Base-by-base conservation (phyloP, 2,888 invertebrate species). In the Tromatobia lineatoria region DNA sequence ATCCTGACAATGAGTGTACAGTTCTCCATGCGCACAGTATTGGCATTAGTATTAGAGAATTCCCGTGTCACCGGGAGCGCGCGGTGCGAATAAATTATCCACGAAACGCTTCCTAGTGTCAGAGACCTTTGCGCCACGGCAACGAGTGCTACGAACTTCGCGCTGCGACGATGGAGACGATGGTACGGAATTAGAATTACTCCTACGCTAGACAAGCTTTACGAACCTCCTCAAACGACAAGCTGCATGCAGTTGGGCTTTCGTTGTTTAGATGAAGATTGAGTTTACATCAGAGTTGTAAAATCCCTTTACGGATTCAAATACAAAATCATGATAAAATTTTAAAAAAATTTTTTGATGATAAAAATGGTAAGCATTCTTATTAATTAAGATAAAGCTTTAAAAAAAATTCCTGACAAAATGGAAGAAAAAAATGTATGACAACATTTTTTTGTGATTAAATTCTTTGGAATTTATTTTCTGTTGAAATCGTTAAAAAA, bases 1-100 rank as follows among this genome's bases (percentile, higher is more conserved):
- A 77, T 83, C 73, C 69, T 54, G 54, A 54, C 54, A 54, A 57
- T 78, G 52, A 52, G 78, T 59, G 75, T 25, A 73, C 54, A 42
- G 57, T 71, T 73, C 67, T 76, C 79, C 73, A 29, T 38, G 69
- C 70, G 54, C 57, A 38, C 64, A 23, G 61, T 61, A 59, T 76
- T 47, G 38, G 66, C 57, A 76, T 76, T 79, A 69, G 82, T 75
- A 61, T 80, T 66, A 61, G 80, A 82, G 61, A 76, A 75, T 80
- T 80, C 75, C 57, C 54, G 81, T 86, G 80, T 82, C 77, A 80
- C 75, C 76, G 74, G 64, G 77, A 81, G 76, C 70, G 70, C 64
- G 86, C 57, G 73, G 54, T 78, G 69, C 52, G 81, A 86, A 88
- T 89, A 87, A 89, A 90, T 90, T 85, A 87, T 83, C 80, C 74